Evolutionary conservation across 2,888 invertebrate species (phyloP).

Genomic region (Lobophora halterata): DNA sequence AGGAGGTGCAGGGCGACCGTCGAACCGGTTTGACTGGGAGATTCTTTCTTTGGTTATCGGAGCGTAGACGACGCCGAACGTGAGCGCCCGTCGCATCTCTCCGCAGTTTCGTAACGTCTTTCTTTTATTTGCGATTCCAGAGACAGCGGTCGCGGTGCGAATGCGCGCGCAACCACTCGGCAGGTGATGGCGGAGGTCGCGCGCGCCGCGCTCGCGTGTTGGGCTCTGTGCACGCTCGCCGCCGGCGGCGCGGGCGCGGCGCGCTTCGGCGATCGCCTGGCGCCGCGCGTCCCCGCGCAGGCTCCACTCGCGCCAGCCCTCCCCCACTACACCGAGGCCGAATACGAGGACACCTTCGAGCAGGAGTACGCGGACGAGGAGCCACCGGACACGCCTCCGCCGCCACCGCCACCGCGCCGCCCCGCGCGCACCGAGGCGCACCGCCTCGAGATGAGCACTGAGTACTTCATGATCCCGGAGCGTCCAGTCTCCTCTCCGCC

Average conservation of each 20-base stretch:
- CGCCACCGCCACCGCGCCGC: constrained; percentile 55
- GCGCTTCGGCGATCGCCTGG: constrained; percentile 68
- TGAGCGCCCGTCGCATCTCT: constrained; percentile 40
- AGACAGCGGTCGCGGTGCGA: constrained; percentile 47
- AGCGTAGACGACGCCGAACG: constrained; percentile 47
- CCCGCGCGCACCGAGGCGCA: constrained; percentile 71
- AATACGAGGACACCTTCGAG: constrained; percentile 60
- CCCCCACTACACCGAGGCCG: constrained; percentile 48
- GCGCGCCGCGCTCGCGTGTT: constrained; percentile 57
- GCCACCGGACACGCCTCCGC: constrained; percentile 46
- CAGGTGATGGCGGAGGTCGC: constrained; percentile 65
- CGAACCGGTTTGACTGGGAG: constrained; percentile 66
- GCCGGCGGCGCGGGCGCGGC: constrained; percentile 49
- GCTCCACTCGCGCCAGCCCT: constrained; percentile 57
- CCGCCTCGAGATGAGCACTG: constrained; percentile 90
- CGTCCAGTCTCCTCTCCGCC: constrained; percentile 56
- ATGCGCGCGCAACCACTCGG: constrained; percentile 58
- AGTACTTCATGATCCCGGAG: constrained; percentile 89
- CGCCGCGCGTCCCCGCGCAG: constrained; percentile 66
- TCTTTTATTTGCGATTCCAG: constrained; percentile 49
- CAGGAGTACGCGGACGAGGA: constrained; percentile 59
- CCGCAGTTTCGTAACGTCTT: constrained; percentile 41
- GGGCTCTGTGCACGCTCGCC: constrained; percentile 51
- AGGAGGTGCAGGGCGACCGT: constrained; percentile 57
- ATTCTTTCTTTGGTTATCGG: constrained; percentile 65